These are phyloP conservation scores for Hucho hucho DNA, from an alignment of 2,113 vertebrate species.

Conservation along the genomic window DNA sequence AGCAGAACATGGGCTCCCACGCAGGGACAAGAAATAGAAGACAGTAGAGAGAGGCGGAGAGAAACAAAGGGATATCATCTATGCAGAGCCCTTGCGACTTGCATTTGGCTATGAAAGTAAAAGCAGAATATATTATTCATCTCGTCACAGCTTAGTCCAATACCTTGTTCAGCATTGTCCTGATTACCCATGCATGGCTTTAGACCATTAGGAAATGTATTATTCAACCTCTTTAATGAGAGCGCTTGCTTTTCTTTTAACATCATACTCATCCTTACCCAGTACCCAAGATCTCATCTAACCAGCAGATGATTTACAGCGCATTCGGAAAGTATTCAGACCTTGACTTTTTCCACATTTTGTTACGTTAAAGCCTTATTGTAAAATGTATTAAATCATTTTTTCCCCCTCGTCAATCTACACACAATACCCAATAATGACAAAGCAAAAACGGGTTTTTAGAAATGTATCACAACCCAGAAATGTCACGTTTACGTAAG, in stretches of 20 bases:
- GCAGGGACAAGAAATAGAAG: too few relatives aligned
- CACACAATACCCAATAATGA: too few relatives aligned
- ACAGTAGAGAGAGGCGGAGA: not conserved
- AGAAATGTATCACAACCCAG: too few relatives aligned
- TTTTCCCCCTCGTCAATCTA: too few relatives aligned
- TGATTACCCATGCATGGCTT: constrained; percentile 20
- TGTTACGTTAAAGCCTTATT: too few relatives aligned
- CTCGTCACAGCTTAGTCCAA: constrained; percentile 5
- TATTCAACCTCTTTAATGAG: constrained; percentile 26
- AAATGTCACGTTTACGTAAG: too few relatives aligned
- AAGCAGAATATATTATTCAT: constrained; percentile 20
- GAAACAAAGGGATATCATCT: not conserved
- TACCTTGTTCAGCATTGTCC: not conserved
- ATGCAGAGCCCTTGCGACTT: not conserved
- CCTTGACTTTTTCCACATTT: too few relatives aligned
- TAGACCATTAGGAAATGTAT: constrained; percentile 9
- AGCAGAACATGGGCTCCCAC: not conserved
- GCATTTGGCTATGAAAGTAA: constrained; percentile 15
- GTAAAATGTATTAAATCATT: too few relatives aligned
- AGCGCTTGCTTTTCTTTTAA: not conserved
- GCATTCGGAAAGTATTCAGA: not conserved
- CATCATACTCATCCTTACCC: constrained; percentile 17
- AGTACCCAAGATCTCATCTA: constrained; percentile 23
- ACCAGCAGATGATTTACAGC: constrained; percentile 41
- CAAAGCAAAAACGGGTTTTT: too few relatives aligned